These are phyloP conservation scores for Daboia siamensis DNA, from an alignment of 2,113 vertebrate genomes.

Conservation along the genomic window DNA sequence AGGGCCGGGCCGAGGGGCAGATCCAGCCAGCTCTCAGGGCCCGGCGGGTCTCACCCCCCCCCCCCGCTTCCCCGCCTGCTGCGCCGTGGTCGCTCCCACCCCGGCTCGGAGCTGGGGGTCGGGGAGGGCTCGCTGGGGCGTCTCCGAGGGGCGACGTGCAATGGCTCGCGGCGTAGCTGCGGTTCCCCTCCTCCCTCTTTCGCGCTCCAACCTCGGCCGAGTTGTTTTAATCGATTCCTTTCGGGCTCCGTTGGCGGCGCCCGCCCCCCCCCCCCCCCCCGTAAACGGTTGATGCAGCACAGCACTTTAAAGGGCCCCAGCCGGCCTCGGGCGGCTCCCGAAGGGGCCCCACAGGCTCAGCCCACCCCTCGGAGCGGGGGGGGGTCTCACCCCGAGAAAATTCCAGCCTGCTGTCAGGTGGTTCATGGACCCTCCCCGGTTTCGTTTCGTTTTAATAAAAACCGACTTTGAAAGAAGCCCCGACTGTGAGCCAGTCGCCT, in stretches of 20 bases:
- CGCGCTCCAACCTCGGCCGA: constrained; percentile 68
- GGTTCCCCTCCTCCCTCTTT: constrained; percentile 58
- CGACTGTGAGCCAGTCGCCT: neutral
- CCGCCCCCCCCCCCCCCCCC: constrained; percentile 41
- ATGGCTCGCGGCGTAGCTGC: constrained; percentile 84
- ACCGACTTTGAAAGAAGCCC: constrained; percentile 31
- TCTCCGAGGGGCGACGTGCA: constrained; percentile 86
- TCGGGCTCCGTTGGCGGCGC: neutral
- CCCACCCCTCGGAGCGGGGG: neutral
- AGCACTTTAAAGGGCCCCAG: constrained; percentile 73
- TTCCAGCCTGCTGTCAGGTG: constrained; percentile 56
- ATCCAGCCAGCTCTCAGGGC: neutral
- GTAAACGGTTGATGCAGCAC: constrained; percentile 62
- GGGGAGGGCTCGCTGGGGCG: neutral
- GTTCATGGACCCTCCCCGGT: neutral
- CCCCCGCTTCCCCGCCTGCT: neutral
- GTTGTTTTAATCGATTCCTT: constrained; percentile 22
- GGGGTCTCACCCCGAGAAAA: constrained; percentile 51
- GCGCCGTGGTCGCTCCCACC: neutral
- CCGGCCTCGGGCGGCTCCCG: neutral
- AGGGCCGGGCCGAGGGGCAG: neutral
- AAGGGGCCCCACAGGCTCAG: neutral
- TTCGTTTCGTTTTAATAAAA: constrained; percentile 65
- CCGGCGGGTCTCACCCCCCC: too few species aligned
- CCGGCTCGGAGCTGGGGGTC: neutral